Conservation (phyloP, 2,888 invertebrate genomes). For the Cheilosia scutellata region DNA sequence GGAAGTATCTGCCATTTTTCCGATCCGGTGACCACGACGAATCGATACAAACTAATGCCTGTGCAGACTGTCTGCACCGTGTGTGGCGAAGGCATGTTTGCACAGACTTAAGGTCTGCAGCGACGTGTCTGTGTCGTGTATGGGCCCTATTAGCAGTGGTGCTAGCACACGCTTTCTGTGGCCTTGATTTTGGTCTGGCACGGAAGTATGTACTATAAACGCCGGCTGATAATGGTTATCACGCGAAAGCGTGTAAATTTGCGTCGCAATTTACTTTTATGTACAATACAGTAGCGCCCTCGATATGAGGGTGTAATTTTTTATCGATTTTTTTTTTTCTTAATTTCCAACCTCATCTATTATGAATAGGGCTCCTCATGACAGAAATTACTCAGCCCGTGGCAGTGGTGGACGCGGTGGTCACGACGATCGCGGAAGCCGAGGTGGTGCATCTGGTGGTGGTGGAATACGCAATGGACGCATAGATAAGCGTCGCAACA, state of each 20-base stretch:
- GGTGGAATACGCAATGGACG: conserved; percentile 83
- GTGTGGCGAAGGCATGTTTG: too few relatives aligned
- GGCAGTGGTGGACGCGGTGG: conserved; percentile 80
- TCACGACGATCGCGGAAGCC: conserved; percentile 87
- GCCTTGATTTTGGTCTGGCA: conserved; percentile 33
- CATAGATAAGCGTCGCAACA: conserved; percentile 87
- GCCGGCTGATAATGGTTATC: conserved; percentile 17
- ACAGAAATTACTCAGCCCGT: conserved; percentile 80
- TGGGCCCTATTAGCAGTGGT: too few relatives aligned
- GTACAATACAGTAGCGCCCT: conserved; percentile 8
- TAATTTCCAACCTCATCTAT: background rate
- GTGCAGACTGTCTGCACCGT: too few relatives aligned
- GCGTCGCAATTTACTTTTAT: conserved; percentile 28
- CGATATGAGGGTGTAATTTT: background rate
- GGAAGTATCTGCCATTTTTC: too few relatives aligned
- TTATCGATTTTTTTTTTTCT: conserved; percentile 3
- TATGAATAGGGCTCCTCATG: conserved; percentile 81
- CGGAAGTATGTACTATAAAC: background rate
- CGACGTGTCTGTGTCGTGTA: too few relatives aligned
- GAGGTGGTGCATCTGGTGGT: conserved; percentile 97
- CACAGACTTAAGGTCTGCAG: too few relatives aligned
- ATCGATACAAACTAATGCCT: too few relatives aligned
- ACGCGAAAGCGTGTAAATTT: conserved; percentile 5
- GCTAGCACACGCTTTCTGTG: conserved; percentile 19
- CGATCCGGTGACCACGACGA: too few relatives aligned